Evolutionary conservation across 2,113 vertebrate genomes (phyloP).

Genomic region (Saccopteryx leptura): DNA sequence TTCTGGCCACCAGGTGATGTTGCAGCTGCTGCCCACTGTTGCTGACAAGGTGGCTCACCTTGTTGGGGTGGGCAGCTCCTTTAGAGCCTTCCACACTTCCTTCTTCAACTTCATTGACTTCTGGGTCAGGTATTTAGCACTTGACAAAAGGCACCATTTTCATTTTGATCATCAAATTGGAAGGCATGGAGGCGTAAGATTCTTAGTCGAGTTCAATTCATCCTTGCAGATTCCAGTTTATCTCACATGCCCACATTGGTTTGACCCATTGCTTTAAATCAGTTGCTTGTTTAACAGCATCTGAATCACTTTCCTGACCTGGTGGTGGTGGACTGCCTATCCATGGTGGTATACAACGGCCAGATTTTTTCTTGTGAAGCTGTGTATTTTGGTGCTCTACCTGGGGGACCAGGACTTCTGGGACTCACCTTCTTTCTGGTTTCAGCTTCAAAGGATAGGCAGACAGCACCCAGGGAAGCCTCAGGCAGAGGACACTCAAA

Average conservation of each 20-base stretch:
- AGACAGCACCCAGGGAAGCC: not conserved
- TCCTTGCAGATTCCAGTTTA: not conserved
- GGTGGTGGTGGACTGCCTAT: too few species aligned
- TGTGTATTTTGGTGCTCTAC: not conserved
- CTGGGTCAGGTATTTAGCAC: not conserved
- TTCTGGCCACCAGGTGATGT: not conserved
- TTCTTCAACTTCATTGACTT: not conserved
- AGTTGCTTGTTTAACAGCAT: not conserved
- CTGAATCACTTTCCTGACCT: not conserved
- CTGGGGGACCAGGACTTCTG: not conserved
- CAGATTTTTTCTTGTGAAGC: not conserved
- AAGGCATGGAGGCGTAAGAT: not conserved
- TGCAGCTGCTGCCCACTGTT: not conserved
- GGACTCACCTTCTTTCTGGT: not conserved
- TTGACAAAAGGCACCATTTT: not conserved
- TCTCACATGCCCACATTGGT: not conserved
- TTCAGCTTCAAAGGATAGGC: not conserved
- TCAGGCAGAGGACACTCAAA: too few species aligned
- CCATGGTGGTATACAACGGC: rapidly evolving
- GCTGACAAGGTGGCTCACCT: not conserved
- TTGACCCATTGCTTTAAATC: not conserved
- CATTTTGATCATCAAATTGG: not conserved
- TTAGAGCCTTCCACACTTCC: too few species aligned
- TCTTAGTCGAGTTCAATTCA: not conserved
- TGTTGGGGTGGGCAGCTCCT: not conserved